Conservation (phyloP, 2,797 vertebrate species). For the Coilia nasus region DNA sequence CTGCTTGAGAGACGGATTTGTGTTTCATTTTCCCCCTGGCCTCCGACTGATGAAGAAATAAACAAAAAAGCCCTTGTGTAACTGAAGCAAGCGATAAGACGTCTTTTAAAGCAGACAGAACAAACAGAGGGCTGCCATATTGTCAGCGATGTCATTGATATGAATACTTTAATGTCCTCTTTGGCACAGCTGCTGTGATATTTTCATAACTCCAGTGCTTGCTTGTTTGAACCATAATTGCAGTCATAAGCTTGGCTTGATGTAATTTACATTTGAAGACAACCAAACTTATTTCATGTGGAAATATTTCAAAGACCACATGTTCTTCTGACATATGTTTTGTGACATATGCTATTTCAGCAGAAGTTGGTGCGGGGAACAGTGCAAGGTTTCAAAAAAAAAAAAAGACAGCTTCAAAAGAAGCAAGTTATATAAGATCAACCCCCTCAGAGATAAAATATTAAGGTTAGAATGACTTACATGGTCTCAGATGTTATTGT, state of each 20-base stretch:
- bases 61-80: background rate
- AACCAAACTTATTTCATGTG: slow-evolving; percentile 10
- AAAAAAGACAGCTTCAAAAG: background rate
- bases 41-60: slow-evolving; percentile 28
- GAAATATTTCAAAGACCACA: background rate
- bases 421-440: background rate
- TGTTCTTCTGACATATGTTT: slow-evolving; percentile 17
- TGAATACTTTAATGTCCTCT: slow-evolving; percentile 9
- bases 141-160: slow-evolving; percentile 27
- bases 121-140: slow-evolving; percentile 24
- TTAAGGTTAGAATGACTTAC: slow-evolving; percentile 10
- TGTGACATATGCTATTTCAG: slow-evolving; percentile 3
- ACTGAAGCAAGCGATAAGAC: slow-evolving; percentile 1
- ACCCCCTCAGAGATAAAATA: slow-evolving; percentile 2
- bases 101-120: slow-evolving; percentile 24
- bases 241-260: background rate
- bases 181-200: slow-evolving; percentile 16
- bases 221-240: slow-evolving; percentile 36
- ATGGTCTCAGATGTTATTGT: background rate
- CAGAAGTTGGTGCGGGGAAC: background rate
- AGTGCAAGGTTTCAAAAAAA: background rate
- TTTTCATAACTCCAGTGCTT: slow-evolving; percentile 40
- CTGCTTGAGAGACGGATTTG: slow-evolving; percentile 25
- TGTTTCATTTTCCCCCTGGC: slow-evolving; percentile 34
- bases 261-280: slow-evolving; percentile 22